Evolutionary conservation across 2,888 invertebrate genomes (phyloP), one percentile per base, ranked within the genome.

Genomic region (Ferrisia virgata): DNA sequence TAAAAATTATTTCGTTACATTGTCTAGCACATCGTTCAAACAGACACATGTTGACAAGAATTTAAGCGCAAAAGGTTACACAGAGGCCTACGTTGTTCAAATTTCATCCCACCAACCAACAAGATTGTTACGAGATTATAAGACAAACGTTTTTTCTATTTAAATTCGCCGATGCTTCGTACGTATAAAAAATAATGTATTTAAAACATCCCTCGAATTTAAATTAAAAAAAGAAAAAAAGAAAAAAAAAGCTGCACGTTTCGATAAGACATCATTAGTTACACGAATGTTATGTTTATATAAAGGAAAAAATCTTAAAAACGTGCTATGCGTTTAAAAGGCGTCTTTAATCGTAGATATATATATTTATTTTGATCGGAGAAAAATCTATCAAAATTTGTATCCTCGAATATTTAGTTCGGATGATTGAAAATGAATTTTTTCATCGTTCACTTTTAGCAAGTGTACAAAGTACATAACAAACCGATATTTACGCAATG

Each of bases 181-280:
- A n/a, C n/a, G n/a, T n/a, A n/a, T n/a, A n/a, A n/a, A 53, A 18
- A 53, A 64, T 53, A 22, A 53, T 22, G 22, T 64, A 64, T 64
- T 64, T 64, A 64, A 64, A 64, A 64, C 15, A 15, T 6, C 11
- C 25, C 13, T 28, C 4, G 18, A 43, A 64, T 36, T 8, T 8
- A 18, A 18, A 76, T 76, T 76, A 18, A 76, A 76, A 76, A 53
- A 22, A 4, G 8, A 36, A 36, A 8, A 36, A 36, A 8, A 6
- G 36, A 36, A 36, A 36, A 36, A 36, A 36, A 25, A 18, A 25
- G 6, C 18, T 15, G 72, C 72, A 76, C 72, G 36, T 36, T 36
- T 36, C 72, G 72, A 76, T 76, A 76, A 76, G 72, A 76, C 72
- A 76, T 76, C 72, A 76, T 76, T 76, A 76, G 72, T 76, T 33